Evolutionary conservation across 2,888 invertebrate genomes (phyloP).

Genomic region (Trissolcus japonicus): DNA sequence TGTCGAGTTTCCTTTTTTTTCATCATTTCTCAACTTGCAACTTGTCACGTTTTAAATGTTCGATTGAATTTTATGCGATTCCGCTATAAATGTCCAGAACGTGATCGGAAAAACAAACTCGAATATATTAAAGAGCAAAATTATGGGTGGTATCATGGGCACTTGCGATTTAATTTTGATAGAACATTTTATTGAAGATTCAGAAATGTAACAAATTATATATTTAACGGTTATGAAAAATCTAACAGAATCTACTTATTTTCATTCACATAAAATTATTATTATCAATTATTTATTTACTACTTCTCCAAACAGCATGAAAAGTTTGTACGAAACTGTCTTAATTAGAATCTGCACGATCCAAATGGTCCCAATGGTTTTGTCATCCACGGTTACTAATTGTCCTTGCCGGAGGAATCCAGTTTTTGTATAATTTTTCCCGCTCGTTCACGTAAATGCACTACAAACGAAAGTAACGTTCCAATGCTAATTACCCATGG

Average conservation of each 20-base stretch:
- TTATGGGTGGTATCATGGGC: conserved; percentile 17
- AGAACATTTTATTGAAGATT: not conserved
- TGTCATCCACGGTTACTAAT: conserved; percentile 62
- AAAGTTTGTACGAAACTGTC: conserved; percentile 17
- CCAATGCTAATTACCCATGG: conserved; percentile 32
- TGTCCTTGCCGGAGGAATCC: conserved; percentile 61
- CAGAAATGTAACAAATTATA: not conserved
- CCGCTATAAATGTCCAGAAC: conserved; percentile 27
- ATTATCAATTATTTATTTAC: too few species aligned
- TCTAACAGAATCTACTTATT: too few species aligned
- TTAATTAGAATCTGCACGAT: conserved; percentile 36
- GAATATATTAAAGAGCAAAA: conserved; percentile 26
- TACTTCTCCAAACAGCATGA: too few species aligned
- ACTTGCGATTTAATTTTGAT: conserved; percentile 8
- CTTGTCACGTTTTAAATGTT: conserved; percentile 38
- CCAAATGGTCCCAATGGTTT: conserved; percentile 48
- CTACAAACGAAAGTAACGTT: conserved; percentile 24
- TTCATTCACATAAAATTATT: too few species aligned
- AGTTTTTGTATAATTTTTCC: conserved; percentile 52
- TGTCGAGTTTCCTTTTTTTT: not conserved
- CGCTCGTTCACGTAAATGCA: conserved; percentile 12
- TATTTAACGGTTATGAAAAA: not conserved
- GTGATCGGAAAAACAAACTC: conserved; percentile 34
- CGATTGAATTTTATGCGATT: conserved; percentile 40
- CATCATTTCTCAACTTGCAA: not conserved